phyloP scores from a whole-genome alignment of 1,140 invertebrate genomes.

The Meloidogyne chitwoodi region DNA sequence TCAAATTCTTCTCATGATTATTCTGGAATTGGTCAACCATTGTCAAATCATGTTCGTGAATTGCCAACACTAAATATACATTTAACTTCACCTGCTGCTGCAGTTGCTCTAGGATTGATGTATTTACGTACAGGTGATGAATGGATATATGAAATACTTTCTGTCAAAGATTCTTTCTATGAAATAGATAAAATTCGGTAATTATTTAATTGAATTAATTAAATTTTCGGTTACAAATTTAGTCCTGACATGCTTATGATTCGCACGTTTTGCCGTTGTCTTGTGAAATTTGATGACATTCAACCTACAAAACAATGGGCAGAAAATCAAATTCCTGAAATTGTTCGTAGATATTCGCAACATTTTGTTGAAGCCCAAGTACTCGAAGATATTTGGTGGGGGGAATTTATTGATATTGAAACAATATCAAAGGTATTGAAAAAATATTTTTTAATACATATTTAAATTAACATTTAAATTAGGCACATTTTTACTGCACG shows the following conservation, averaged over 20 bases:
- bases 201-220: neutral
- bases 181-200: conserved; percentile 37
- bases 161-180: conserved; percentile 29
- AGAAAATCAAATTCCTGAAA: conserved; percentile 33
- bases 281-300: conserved; percentile 32
- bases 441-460: neutral
- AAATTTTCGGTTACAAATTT: neutral
- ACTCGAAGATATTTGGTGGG: conserved; percentile 22
- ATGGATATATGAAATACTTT: conserved; percentile 21
- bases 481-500: conserved; percentile 36
- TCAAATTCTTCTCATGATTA: neutral
- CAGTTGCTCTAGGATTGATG: conserved; percentile 31
- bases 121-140: conserved; percentile 29
- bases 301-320: conserved; percentile 16
- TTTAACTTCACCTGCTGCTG: conserved; percentile 35
- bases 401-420: conserved; percentile 19
- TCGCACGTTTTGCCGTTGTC: conserved; percentile 24
- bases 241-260: conserved; percentile 38
- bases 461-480: neutral
- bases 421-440: conserved; percentile 16
- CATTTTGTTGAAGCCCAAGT: conserved; percentile 9
- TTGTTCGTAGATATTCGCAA: conserved; percentile 26
- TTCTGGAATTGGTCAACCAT: conserved; percentile 20
- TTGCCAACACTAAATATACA: conserved; percentile 30
- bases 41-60: conserved; percentile 36